phyloP scores from a whole-genome alignment of 2,797 vertebrate species.

The Xiphophorus birchmanni region DNA sequence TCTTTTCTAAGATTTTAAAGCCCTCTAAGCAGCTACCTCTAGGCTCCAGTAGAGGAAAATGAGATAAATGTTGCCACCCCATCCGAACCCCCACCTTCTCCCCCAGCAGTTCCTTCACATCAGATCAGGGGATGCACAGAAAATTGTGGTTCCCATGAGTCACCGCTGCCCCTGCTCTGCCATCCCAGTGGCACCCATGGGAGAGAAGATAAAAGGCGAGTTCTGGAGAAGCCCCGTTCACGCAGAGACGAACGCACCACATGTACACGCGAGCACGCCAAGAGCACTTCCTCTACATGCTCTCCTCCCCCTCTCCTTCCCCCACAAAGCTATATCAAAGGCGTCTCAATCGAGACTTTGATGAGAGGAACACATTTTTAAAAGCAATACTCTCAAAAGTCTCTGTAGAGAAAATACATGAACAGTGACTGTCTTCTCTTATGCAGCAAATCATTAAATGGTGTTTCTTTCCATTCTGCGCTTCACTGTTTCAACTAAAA shows the following conservation, averaged over 20 bases:
- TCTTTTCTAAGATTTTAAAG: slow-evolving; percentile 27
- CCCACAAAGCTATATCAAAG: slow-evolving; percentile 73
- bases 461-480: slow-evolving; percentile 26
- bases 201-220: slow-evolving; percentile 81
- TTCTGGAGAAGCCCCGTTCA: slow-evolving; percentile 65
- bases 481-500: slow-evolving; percentile 22
- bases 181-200: slow-evolving; percentile 77
- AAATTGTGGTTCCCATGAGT: slow-evolving; percentile 77
- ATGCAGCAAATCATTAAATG: slow-evolving; percentile 53
- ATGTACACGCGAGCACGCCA: slow-evolving; percentile 48
- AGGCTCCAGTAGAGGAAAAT: slow-evolving; percentile 38
- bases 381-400: slow-evolving; percentile 68
- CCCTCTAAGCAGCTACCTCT: slow-evolving; percentile 29
- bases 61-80: slow-evolving; percentile 44
- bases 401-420: slow-evolving; percentile 35
- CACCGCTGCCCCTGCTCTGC: slow-evolving; percentile 70
- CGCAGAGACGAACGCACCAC: slow-evolving; percentile 36
- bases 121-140: slow-evolving; percentile 63
- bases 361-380: slow-evolving; percentile 71
- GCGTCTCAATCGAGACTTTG: slow-evolving; percentile 76
- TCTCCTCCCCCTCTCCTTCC: slow-evolving; percentile 55
- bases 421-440: slow-evolving; percentile 31
- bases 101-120: slow-evolving; percentile 58
- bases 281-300: slow-evolving; percentile 63
- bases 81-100: neutral